Evolutionary conservation across 2,888 invertebrate genomes (phyloP).

Genomic region (Callimorpha dominula): DNA sequence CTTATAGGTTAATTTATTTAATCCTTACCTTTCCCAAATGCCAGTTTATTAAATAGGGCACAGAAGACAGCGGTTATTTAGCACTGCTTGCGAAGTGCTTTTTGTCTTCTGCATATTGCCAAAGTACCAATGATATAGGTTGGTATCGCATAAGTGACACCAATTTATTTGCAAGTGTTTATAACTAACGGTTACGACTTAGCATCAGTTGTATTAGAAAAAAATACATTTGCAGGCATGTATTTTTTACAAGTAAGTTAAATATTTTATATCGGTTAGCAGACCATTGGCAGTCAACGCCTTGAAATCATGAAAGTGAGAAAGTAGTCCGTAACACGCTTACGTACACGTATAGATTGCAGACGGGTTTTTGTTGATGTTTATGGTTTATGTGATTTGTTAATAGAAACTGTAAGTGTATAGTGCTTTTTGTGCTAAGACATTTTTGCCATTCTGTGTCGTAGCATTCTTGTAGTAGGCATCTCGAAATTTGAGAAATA

Average conservation of each 20-base stretch:
- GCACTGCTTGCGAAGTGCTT: no score
- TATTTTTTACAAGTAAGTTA: not conserved
- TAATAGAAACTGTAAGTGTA: not conserved
- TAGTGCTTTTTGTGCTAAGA: not conserved
- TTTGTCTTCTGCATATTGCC: no score
- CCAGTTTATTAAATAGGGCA: no score
- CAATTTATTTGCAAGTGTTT: not conserved
- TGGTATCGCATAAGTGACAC: no score
- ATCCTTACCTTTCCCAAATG: no score
- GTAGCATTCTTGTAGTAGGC: not conserved
- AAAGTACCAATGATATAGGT: no score
- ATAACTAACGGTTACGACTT: not conserved
- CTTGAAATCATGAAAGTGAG: slow-evolving; percentile 47
- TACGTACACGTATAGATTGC: slow-evolving; percentile 20
- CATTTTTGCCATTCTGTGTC: slow-evolving; percentile 5
- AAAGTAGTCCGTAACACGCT: slow-evolving; percentile 42
- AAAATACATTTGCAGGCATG: not conserved
- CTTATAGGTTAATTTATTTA: no score
- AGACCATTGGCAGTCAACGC: slow-evolving; percentile 37
- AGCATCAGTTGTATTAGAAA: not conserved
- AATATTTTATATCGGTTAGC: slow-evolving; percentile 49
- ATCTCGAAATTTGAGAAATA: no score
- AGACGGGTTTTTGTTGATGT: slow-evolving; percentile 36
- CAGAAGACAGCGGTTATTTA: no score
- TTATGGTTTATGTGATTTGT: slow-evolving; percentile 15